A percentile compares a stretch with the other conserved stretches of the same genome.
Conservation (phyloP, 2,888 invertebrate species). For the Brassicogethes aeneus region DNA sequence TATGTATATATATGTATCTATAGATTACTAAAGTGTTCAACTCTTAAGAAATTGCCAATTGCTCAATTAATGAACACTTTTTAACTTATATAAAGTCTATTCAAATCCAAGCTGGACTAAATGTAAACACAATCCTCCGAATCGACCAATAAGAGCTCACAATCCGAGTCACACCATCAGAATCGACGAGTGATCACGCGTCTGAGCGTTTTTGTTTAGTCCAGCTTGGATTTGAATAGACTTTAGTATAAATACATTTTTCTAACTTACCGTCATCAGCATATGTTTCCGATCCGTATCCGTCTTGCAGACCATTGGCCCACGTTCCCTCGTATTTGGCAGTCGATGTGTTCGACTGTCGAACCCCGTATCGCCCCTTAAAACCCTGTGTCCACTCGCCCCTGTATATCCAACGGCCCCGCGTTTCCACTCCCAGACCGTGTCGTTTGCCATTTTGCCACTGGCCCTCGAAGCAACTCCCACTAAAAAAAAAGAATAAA, state of each 20-base stretch:
- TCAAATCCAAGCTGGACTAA: too few species aligned
- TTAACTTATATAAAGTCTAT: too few species aligned
- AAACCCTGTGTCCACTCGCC: constrained; percentile 99
- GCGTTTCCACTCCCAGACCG: constrained; percentile 93
- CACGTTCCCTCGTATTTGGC: constrained; percentile 98
- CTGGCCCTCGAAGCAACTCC: constrained; percentile 94
- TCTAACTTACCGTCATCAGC: constrained; percentile 88
- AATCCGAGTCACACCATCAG: too few species aligned
- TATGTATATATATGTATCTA: too few species aligned
- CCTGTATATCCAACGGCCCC: constrained; percentile 94
- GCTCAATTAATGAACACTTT: too few species aligned
- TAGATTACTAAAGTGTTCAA: too few species aligned
- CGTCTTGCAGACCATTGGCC: constrained; percentile 98
- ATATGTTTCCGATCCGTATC: constrained; percentile 98
- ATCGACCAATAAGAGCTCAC: too few species aligned
- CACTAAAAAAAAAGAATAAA: constrained; percentile 63
- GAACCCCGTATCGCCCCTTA: constrained; percentile 96
- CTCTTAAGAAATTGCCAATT: too few species aligned
- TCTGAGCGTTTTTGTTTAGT: too few species aligned
- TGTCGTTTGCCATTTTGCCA: constrained; percentile 99
- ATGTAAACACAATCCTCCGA: too few species aligned
- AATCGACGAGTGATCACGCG: too few species aligned
- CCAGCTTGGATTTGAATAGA: too few species aligned
- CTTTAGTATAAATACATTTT: not conserved
- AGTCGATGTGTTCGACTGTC: constrained; percentile 90